Evolutionary conservation across 2,797 vertebrate species (phyloP), one percentile per base, ranked within the genome.

Genomic region (Dermochelys coriacea): DNA sequence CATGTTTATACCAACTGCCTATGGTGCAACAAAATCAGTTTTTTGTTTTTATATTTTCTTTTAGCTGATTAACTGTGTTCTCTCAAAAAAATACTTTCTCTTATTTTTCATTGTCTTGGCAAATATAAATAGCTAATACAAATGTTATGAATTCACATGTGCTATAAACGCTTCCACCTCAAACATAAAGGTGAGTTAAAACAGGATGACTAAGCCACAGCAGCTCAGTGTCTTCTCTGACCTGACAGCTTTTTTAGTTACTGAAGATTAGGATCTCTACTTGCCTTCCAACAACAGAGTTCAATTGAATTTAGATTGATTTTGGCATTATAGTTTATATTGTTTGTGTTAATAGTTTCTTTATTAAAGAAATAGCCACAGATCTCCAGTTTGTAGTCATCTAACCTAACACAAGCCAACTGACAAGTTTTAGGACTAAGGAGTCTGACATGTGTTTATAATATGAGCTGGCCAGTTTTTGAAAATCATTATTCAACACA

Each of bases 61-160:
- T 75, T 37, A 57, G 55, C 47, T 81, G 54, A 82, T 27, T 49
- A 81, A 41, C 64, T 57, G 12, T 82, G 31, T 19, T 77, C 19
- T 49, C 64, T 80, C 47, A 68, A 61, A 61, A 68, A 68, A 64
- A 19, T 18, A 10, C 5, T 21, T 68, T 41, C 64, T 71, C 68
- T 61, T 34, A 71, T 23, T 68, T 37, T 37, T 37, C 37, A 68
- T 71, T 41, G 10, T 19, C 68, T 41, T 71, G n/a, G 37, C 37
- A n/a, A 93, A 82, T 88, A 57, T 82, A 81, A 92, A 68, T 23
- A 90, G 92, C 68, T 80, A 87, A 88, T 90, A 52, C 34, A 79
- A 90, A 88, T 49, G 23, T 9, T 77, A 49, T 52, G 1, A 37
- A 29, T 82, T 54, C 57, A 77, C 47, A 84, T 50, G 19, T 37